A percentile compares a stretch with the other conserved stretches of the same genome.
phyloP scores from a whole-genome alignment of 1,140 invertebrate species.

The Heliothis virescens region DNA sequence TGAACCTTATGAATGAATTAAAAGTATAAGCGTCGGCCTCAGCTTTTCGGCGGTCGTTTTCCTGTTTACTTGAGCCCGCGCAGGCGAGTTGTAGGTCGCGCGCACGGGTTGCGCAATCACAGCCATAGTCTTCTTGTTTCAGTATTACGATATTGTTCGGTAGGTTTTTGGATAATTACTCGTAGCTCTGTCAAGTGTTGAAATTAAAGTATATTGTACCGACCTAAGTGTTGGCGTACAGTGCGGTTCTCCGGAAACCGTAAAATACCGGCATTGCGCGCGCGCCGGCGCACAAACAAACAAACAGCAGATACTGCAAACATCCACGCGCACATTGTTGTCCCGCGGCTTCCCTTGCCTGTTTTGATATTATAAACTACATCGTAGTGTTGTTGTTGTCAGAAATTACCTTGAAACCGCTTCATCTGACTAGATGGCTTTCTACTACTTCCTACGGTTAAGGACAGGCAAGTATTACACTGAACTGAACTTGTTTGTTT shows the following conservation, averaged over 20 bases:
- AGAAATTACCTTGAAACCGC: constrained; percentile 33
- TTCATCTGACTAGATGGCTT: not conserved
- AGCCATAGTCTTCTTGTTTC: constrained; percentile 42
- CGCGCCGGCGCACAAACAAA: constrained; percentile 53
- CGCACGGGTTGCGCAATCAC: constrained; percentile 44
- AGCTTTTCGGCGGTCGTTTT: constrained; percentile 43
- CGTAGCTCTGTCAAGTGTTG: constrained; percentile 23
- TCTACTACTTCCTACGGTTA: constrained; percentile 32
- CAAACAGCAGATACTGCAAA: constrained; percentile 53
- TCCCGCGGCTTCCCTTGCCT: constrained; percentile 53
- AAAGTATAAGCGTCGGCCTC: constrained; percentile 36
- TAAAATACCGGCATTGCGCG: constrained; percentile 55
- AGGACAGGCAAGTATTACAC: constrained; percentile 1
- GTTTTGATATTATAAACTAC: constrained; percentile 44
- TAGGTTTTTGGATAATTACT: constrained; percentile 27
- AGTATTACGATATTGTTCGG: constrained; percentile 26
- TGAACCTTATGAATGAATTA: constrained; percentile 28
- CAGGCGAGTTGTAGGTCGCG: constrained; percentile 46
- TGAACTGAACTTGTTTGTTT: not conserved
- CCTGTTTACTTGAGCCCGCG: constrained; percentile 49
- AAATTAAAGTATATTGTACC: not conserved
- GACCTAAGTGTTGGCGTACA: constrained; percentile 8
- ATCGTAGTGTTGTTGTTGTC: constrained; percentile 16
- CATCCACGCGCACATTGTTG: constrained; percentile 49
- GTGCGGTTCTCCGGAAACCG: constrained; percentile 49